phyloP scores from a whole-genome alignment of 1,140 invertebrate species.

The Drosophila malerkotliana region DNA sequence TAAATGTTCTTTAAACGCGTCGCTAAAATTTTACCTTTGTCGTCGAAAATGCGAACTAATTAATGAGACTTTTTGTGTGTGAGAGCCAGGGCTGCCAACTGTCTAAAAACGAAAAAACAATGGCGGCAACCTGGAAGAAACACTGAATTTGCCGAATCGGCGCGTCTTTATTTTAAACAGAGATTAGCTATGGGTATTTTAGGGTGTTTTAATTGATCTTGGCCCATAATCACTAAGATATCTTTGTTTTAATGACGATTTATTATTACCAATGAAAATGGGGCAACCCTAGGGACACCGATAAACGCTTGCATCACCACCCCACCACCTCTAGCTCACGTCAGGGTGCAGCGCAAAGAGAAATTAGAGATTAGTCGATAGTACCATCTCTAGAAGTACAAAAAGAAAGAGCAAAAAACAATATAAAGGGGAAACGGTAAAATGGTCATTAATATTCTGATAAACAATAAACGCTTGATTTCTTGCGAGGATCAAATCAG shows the following conservation, averaged over 20 bases:
- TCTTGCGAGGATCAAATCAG: constrained; percentile 15
- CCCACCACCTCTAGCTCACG: constrained; percentile 51
- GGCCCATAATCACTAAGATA: constrained; percentile 16
- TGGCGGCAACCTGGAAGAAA: constrained; percentile 56
- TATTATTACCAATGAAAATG: not conserved
- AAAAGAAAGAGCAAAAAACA: constrained; percentile 36
- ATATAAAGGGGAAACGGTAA: constrained; percentile 26
- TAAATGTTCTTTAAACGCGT: constrained; percentile 66
- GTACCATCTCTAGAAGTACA: constrained; percentile 10
- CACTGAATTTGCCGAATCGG: not conserved
- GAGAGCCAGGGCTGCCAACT: constrained; percentile 59
- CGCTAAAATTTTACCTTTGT: constrained; percentile 76
- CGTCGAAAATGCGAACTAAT: constrained; percentile 81
- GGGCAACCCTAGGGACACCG: constrained; percentile 54
- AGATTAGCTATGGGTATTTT: not conserved
- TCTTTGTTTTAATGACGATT: not conserved
- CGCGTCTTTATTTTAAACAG: rapidly evolving
- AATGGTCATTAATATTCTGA: constrained; percentile 71
- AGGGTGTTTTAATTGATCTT: not conserved
- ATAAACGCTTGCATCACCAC: constrained; percentile 56
- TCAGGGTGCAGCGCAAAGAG: constrained; percentile 3
- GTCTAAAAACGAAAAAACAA: constrained; percentile 42
- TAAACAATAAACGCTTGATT: constrained; percentile 64
- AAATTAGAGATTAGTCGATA: not conserved
- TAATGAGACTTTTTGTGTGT: constrained; percentile 74